A percentile compares a stretch with the other conserved stretches of the same genome.
These are phyloP conservation scores for Bettongia penicillata DNA, from an alignment of 2,113 vertebrate species.

Conservation along the genomic window DNA sequence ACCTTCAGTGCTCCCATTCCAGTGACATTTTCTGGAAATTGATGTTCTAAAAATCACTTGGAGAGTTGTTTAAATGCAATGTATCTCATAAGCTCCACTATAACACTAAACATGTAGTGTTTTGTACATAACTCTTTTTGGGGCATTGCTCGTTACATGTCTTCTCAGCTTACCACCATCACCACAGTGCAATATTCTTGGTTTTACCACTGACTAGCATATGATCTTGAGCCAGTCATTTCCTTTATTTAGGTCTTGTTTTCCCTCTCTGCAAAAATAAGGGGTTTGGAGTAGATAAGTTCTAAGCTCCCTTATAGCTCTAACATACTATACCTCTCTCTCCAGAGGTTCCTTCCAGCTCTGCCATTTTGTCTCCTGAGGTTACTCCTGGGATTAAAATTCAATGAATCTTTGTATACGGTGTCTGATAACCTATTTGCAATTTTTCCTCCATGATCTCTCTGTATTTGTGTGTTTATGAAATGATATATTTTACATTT, in stretches of 20 bases:
- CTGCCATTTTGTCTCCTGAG: constrained; percentile 17
- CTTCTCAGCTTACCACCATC: background rate
- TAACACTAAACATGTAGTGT: background rate
- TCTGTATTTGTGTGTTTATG: constrained; percentile 20
- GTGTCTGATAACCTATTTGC: background rate
- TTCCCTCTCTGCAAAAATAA: background rate
- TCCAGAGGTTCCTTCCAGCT: background rate
- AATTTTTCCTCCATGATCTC: background rate
- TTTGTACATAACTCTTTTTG: background rate
- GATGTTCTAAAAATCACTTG: constrained; percentile 8
- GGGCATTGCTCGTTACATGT: background rate
- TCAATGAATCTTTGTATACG: background rate
- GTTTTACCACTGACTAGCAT: background rate
- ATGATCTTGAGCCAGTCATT: background rate
- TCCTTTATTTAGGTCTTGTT: background rate
- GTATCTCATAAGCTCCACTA: background rate
- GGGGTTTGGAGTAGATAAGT: background rate
- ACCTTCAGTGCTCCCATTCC: constrained; percentile 30
- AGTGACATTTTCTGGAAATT: constrained; percentile 1
- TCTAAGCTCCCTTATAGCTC: background rate
- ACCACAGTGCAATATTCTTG: background rate
- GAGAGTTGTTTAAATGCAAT: background rate
- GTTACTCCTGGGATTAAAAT: constrained; percentile 18
- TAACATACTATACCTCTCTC: background rate
- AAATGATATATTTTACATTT: background rate